Percentiles rank a stretch among this genome's conserved stretches.
phyloP scores from a whole-genome alignment of 2,113 vertebrate species.

The Lichenostomus cassidix region DNA sequence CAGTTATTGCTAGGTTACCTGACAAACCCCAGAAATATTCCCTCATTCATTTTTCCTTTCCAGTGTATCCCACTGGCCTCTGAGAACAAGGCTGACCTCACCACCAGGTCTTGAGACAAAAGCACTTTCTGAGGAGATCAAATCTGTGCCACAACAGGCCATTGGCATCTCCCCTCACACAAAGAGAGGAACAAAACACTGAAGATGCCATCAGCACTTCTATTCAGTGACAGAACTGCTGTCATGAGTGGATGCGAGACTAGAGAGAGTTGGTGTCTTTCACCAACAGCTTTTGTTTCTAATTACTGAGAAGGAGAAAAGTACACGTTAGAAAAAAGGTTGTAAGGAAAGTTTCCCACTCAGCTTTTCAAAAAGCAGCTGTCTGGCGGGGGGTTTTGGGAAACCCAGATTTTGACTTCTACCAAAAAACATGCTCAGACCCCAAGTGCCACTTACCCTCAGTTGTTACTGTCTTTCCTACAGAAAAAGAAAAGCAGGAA shows the following conservation, averaged over 20 bases:
- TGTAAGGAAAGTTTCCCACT: neutral
- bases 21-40: neutral
- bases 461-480: neutral
- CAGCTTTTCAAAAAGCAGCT: neutral
- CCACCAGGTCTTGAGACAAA: neutral
- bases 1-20: neutral
- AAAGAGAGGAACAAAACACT: neutral
- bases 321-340: neutral
- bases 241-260: neutral
- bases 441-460: fast-evolving
- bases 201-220: neutral
- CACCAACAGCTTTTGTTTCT: neutral
- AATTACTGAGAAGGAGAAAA: neutral
- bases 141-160: neutral
- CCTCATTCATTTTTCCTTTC: neutral
- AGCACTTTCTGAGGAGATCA: neutral
- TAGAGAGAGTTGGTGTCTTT: neutral
- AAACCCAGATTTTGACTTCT: neutral
- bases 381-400: neutral
- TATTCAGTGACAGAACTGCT: neutral
- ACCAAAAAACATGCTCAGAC: neutral
- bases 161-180: neutral
- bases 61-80: neutral
- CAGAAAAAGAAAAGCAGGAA: neutral
- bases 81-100: neutral